A percentile compares a stretch with the other conserved stretches of the same genome.
Evolutionary conservation across 2,797 vertebrate species (phyloP).

Genomic region (Psittacula derbiana): DNA sequence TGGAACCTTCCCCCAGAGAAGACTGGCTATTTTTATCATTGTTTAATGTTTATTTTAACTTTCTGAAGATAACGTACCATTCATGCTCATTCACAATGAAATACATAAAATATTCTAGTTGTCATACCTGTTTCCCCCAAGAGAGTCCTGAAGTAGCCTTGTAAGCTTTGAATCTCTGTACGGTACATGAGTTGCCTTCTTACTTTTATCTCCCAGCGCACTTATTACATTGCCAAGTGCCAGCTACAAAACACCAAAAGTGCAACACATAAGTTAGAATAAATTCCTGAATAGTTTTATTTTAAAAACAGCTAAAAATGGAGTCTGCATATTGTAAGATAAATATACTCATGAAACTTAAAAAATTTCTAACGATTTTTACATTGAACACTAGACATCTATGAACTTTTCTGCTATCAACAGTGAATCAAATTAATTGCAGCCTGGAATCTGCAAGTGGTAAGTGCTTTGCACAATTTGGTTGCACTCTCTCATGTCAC

Average conservation of each 20-base stretch:
- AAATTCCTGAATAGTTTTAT: neutral
- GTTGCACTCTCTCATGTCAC: neutral
- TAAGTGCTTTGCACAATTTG: neutral
- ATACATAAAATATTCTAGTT: neutral
- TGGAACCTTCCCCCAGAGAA: neutral
- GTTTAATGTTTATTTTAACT: neutral
- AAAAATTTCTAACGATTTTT: neutral
- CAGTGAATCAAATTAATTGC: neutral
- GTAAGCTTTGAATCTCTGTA: slow-evolving; percentile 98
- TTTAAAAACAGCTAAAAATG: neutral
- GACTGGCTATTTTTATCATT: neutral
- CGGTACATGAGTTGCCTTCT: slow-evolving; percentile 92
- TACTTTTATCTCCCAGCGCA: slow-evolving; percentile 94
- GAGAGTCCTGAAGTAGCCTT: slow-evolving; percentile 92
- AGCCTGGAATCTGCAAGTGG: neutral
- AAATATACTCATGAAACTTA: neutral
- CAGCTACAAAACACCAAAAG: slow-evolving; percentile 78
- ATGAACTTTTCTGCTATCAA: neutral
- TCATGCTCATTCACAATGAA: neutral
- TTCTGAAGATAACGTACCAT: neutral
- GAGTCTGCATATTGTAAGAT: neutral
- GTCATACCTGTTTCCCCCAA: slow-evolving; percentile 94
- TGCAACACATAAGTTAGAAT: neutral
- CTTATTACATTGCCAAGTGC: slow-evolving; percentile 98
- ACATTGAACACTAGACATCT: neutral